Evolutionary conservation across 2,113 vertebrate genomes (phyloP).

Genomic region (Calidris pygmaea): DNA sequence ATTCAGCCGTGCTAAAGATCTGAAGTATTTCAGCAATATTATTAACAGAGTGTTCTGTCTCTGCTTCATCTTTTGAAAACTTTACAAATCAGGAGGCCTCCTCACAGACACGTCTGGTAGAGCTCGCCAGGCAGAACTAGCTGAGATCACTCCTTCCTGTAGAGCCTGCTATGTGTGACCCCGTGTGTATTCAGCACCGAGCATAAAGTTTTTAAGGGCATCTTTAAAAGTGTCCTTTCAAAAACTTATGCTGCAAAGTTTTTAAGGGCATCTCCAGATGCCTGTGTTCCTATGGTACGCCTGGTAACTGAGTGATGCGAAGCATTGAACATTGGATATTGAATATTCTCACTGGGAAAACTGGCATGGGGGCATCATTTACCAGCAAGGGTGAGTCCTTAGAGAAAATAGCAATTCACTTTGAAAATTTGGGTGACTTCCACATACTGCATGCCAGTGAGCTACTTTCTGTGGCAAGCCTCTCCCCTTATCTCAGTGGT

Average conservation of each 20-base stretch:
- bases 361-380: neutral
- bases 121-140: neutral
- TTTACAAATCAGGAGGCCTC: neutral
- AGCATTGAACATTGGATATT: neutral
- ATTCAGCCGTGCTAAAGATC: neutral
- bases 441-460: neutral
- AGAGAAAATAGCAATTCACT: neutral
- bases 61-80: neutral
- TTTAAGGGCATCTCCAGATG: neutral
- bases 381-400: neutral
- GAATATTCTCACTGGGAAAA: neutral
- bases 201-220: neutral
- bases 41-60: neutral
- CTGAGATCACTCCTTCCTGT: neutral
- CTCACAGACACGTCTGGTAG: neutral
- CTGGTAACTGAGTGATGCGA: neutral
- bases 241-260: neutral
- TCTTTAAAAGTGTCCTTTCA: neutral
- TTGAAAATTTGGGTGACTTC: neutral
- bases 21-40: neutral
- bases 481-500: neutral
- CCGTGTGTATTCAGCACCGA: neutral
- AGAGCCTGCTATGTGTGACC: neutral
- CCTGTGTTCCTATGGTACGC: fast-evolving
- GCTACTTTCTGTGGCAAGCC: neutral